A percentile compares a stretch with the other conserved stretches of the same genome.
Conservation (phyloP, 2,797 vertebrate species). For the Cephalopachus bancanus region DNA sequence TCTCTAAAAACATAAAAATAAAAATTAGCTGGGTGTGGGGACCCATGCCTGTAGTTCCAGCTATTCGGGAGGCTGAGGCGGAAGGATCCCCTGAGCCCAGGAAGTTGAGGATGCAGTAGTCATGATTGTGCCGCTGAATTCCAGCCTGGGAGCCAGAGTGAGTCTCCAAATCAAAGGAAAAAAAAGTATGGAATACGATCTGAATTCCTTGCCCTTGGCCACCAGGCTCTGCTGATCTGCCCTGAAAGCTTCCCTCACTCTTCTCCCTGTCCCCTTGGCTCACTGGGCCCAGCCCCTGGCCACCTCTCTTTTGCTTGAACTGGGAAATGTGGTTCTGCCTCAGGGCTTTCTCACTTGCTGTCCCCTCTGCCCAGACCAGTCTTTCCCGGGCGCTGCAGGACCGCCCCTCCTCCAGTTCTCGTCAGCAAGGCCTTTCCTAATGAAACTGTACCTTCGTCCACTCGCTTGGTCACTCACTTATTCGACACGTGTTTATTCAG, state of each 20-base stretch:
- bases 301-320: too few species aligned
- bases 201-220: background rate
- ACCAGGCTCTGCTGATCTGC: background rate
- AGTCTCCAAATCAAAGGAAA: too few species aligned
- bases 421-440: background rate
- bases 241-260: background rate
- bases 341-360: background rate
- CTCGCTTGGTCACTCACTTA: background rate
- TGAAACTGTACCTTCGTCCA: background rate
- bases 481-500: background rate
- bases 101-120: too few species aligned
- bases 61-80: too few species aligned
- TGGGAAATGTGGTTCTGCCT: background rate
- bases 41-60: too few species aligned
- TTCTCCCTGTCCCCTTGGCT: fast-evolving
- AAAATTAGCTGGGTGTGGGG: too few species aligned
- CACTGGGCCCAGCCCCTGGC: background rate
- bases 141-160: too few species aligned
- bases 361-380: background rate
- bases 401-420: background rate
- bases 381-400: background rate
- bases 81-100: too few species aligned
- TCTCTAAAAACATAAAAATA: too few species aligned
- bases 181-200: background rate
- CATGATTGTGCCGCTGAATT: too few species aligned